Evolutionary conservation across 2,113 vertebrate species (phyloP).

Genomic region (Prionailurus viverrinus): DNA sequence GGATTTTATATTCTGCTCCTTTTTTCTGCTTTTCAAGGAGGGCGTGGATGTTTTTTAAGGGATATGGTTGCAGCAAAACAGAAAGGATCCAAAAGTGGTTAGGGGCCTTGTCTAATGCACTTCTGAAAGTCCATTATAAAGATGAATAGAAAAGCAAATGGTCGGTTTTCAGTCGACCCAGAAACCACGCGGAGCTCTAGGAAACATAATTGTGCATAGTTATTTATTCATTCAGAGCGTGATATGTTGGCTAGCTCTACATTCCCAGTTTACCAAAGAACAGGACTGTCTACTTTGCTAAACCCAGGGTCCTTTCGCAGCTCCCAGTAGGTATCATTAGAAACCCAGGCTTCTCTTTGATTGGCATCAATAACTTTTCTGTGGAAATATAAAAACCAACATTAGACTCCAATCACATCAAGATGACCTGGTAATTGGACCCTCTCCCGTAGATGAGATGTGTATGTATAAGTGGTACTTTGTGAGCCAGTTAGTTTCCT

Average conservation of each 20-base stretch:
- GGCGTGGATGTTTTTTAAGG: slow-evolving; percentile 81
- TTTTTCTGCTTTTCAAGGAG: slow-evolving; percentile 80
- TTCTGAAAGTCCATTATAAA: slow-evolving; percentile 90
- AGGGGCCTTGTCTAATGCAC: slow-evolving; percentile 90
- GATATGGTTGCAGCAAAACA: slow-evolving; percentile 89
- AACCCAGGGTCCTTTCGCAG: slow-evolving; percentile 98
- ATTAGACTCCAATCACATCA: slow-evolving; percentile 19
- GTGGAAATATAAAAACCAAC: slow-evolving; percentile 77
- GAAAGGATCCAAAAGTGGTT: slow-evolving; percentile 89
- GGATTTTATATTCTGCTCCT: slow-evolving; percentile 84
- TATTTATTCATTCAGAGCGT: slow-evolving; percentile 88
- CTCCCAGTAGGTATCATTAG: slow-evolving; percentile 98
- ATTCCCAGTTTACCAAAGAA: slow-evolving; percentile 95
- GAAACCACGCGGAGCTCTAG: slow-evolving; percentile 89
- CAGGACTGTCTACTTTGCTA: slow-evolving; percentile 94
- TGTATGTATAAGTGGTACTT: background rate
- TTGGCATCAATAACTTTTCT: slow-evolving; percentile 96
- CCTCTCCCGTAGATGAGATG: background rate
- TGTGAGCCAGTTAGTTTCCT: background rate
- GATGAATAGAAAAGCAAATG: slow-evolving; percentile 90
- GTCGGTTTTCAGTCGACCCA: slow-evolving; percentile 85
- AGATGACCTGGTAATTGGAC: background rate
- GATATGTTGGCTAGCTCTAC: slow-evolving; percentile 88
- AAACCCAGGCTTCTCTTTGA: slow-evolving; percentile 98
- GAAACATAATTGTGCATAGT: slow-evolving; percentile 96